Evolutionary conservation across 1,140 invertebrate genomes (phyloP), one percentile per base, ranked within the genome.

Genomic region (Pseudomyrmex cubaensis): DNA sequence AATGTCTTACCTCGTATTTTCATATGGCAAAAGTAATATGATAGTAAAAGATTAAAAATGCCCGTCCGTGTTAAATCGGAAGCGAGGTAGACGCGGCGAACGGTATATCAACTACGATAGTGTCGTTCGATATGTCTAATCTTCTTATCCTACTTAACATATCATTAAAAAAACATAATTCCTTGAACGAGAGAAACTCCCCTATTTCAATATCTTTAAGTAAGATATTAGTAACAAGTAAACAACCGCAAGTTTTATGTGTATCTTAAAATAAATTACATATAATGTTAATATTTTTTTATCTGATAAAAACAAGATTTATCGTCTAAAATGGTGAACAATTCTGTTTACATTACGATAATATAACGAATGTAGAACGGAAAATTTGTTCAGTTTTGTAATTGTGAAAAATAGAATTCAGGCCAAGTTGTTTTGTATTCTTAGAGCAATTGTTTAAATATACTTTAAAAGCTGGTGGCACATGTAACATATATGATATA

Each of bases 311-410:
- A 78, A 78, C 20, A 70, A 59, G 59, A 50, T 57, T 69, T 80
- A 80, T 44, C 20, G 17, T 50, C 8, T 59, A 80, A 70, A 80
- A 80, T 50, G 66, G 66, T 72, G 76, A 80, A 80, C 56, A 80
- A 61, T 59, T 52, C 64, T 9, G 12, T 69, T 25, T 77, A 54
- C 57, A 17, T 62, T n/a, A 10, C 35, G 13, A 50, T 50, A 20
- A 59, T 63, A 1, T 76, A 35, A 17, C 10, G 7, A 3, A 15
- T 8, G 1, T 76, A 35, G 35, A 35, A 35, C 35, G 35, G 5
- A 35, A 35, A 5, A 35, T 75, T 63, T 54, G 22, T 12, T 57
- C 20, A 70, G 48, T 9, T 13, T 67, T n/a, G 54, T 5, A 67
- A 77, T 9, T 2, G 22, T 80, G 15, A 59, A 80, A 50, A 59